These are phyloP conservation scores for Lepidocyrtinus sp. DNA, from an alignment of 2,888 invertebrate species.

Conservation along the genomic window DNA sequence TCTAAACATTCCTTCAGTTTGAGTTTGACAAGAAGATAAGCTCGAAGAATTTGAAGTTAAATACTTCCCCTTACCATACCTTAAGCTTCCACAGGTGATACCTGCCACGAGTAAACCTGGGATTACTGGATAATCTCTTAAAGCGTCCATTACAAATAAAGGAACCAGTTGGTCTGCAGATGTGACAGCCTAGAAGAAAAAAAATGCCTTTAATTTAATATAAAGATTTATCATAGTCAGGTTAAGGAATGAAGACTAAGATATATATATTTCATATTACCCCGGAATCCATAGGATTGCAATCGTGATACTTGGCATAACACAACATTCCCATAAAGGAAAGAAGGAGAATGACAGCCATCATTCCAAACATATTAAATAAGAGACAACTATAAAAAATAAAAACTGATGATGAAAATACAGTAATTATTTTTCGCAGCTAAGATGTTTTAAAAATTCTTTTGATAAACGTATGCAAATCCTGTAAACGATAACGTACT, in stretches of 20 bases:
- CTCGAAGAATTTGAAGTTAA: conserved; percentile 9
- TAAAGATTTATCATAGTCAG: neutral
- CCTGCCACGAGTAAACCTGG: conserved; percentile 91
- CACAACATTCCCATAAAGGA: conserved; percentile 60
- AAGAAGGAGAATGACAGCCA: conserved; percentile 54
- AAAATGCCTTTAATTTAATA: neutral
- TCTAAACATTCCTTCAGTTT: neutral
- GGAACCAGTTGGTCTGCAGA: conserved; percentile 71
- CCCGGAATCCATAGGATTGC: conserved; percentile 56
- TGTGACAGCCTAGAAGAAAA: conserved; percentile 45
- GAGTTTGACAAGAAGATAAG: no score
- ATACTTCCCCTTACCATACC: no score
- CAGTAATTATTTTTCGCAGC: no score
- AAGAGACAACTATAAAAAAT: conserved; percentile 51
- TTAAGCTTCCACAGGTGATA: conserved; percentile 89
- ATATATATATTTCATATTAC: conserved; percentile 34
- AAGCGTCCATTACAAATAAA: conserved; percentile 75
- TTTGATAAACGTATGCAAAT: neutral
- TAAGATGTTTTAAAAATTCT: neutral
- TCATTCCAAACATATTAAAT: conserved; percentile 65
- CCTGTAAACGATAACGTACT: conserved; percentile 32
- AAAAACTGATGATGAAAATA: neutral
- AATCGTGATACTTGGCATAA: conserved; percentile 54
- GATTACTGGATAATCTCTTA: conserved; percentile 81
- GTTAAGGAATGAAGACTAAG: neutral